Evolutionary conservation across 2,888 invertebrate genomes (phyloP).

Genomic region (Campoletis raptor): DNA sequence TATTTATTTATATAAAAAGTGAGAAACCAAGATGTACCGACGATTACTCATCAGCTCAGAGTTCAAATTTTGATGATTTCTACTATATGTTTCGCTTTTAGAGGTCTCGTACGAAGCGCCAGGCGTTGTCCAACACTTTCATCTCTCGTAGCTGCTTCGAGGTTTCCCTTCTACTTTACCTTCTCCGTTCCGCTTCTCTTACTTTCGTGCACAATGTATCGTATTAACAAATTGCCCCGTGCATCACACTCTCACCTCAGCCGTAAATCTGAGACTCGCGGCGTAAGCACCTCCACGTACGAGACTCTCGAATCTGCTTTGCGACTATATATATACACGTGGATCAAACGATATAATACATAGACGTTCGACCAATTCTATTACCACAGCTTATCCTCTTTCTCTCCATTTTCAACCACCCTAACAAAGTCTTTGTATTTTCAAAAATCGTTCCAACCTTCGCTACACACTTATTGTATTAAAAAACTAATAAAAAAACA

Average conservation of each 20-base stretch:
- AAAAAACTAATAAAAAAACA: neutral
- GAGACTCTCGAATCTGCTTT: constrained; percentile 48
- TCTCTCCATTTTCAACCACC: neutral
- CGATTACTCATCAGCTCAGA: neutral
- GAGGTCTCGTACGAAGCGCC: constrained; percentile 32
- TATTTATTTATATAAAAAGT: neutral
- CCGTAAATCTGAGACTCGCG: constrained; percentile 64
- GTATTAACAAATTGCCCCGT: constrained; percentile 76
- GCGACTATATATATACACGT: neutral
- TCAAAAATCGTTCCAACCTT: neutral
- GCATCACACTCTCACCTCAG: constrained; percentile 64
- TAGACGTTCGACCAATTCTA: neutral
- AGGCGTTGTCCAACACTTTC: constrained; percentile 20
- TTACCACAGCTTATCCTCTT: neutral
- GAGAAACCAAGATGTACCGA: neutral
- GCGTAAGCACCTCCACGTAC: constrained; percentile 60
- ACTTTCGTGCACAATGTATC: constrained; percentile 72
- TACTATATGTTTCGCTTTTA: neutral
- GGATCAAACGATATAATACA: neutral
- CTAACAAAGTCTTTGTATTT: neutral
- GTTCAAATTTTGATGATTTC: neutral
- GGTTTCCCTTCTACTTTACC: neutral
- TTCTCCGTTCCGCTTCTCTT: constrained; percentile 38
- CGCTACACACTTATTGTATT: neutral
- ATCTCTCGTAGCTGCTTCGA: constrained; percentile 1